Percentiles rank a stretch among this genome's conserved stretches.
Conservation (phyloP, 2,797 vertebrate species). For the Parauchenoglanis punctatus region DNA sequence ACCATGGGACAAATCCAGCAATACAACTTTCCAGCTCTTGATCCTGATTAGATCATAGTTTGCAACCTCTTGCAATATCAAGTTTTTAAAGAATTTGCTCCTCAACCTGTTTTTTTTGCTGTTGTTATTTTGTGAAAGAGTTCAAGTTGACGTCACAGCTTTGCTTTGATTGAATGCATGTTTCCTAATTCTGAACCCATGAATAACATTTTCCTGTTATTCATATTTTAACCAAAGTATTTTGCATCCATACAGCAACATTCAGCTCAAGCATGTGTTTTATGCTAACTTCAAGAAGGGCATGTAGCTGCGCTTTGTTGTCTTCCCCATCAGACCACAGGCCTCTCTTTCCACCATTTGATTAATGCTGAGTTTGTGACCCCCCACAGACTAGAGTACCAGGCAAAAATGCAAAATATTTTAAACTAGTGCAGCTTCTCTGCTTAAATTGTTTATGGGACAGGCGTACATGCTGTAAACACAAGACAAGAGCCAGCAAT, state of each 20-base stretch:
- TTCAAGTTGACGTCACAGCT: conserved; percentile 22
- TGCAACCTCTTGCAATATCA: background rate
- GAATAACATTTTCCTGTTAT: conserved; percentile 47
- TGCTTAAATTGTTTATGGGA: conserved; percentile 54
- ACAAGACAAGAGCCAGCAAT: conserved; percentile 45
- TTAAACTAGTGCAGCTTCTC: conserved; percentile 61
- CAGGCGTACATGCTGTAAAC: conserved; percentile 54
- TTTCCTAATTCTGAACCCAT: conserved; percentile 49
- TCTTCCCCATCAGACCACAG: conserved; percentile 52
- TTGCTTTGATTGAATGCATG: conserved; percentile 40
- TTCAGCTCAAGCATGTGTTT: conserved; percentile 47
- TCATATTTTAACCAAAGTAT: conserved; percentile 6
- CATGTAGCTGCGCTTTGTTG: conserved; percentile 49
- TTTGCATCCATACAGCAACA: conserved; percentile 18
- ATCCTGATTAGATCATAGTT: conserved; percentile 6
- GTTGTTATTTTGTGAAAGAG: background rate
- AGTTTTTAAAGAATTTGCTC: background rate
- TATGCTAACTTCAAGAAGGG: conserved; percentile 48
- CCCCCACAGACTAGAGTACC: conserved; percentile 55
- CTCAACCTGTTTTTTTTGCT: background rate
- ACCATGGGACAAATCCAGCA: background rate
- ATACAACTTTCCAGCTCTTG: background rate
- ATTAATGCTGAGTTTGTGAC: conserved; percentile 64
- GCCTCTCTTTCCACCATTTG: conserved; percentile 51
- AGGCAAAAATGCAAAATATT: conserved; percentile 60